Percentiles rank a stretch among this genome's conserved stretches.
Evolutionary conservation across 2,888 invertebrate genomes (phyloP).

Genomic region (Andrena dorsata): DNA sequence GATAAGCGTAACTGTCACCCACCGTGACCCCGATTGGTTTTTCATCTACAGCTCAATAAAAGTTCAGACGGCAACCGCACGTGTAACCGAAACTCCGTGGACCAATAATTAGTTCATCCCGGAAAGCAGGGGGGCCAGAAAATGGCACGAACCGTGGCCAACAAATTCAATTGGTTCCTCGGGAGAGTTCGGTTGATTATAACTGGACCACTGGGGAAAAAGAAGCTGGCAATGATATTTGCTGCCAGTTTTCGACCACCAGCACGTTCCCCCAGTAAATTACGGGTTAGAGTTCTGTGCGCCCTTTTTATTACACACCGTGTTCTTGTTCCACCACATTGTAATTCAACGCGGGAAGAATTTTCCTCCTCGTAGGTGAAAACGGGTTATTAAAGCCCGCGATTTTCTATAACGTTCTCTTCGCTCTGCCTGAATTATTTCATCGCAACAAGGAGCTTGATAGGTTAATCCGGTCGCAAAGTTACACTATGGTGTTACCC

Average conservation of each 20-base stretch:
- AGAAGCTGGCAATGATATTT: constrained; percentile 71
- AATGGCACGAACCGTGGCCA: constrained; percentile 51
- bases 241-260: constrained; percentile 67
- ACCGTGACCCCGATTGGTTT: constrained; percentile 41
- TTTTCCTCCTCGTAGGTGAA: constrained; percentile 63
- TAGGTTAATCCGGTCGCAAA: constrained; percentile 40
- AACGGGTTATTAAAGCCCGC: constrained; percentile 74
- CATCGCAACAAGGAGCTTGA: constrained; percentile 37
- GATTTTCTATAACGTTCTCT: constrained; percentile 54
- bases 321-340: constrained; percentile 71
- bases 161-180: constrained; percentile 70
- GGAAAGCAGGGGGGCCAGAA: constrained; percentile 20
- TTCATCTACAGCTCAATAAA: constrained; percentile 45
- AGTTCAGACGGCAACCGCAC: constrained; percentile 46
- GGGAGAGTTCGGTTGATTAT: constrained; percentile 68
- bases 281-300: constrained; percentile 65
- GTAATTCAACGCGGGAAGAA: constrained; percentile 75
- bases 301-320: constrained; percentile 57
- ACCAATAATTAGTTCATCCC: constrained; percentile 64
- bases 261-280: constrained; percentile 71
- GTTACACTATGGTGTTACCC: constrained; percentile 19
- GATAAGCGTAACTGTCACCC: constrained; percentile 6
- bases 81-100: constrained; percentile 60
- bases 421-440: constrained; percentile 69
- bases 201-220: constrained; percentile 68